Evolutionary conservation across 2,888 invertebrate genomes (phyloP), one percentile per base, ranked within the genome.

Genomic region (Conchocele bisecta): DNA sequence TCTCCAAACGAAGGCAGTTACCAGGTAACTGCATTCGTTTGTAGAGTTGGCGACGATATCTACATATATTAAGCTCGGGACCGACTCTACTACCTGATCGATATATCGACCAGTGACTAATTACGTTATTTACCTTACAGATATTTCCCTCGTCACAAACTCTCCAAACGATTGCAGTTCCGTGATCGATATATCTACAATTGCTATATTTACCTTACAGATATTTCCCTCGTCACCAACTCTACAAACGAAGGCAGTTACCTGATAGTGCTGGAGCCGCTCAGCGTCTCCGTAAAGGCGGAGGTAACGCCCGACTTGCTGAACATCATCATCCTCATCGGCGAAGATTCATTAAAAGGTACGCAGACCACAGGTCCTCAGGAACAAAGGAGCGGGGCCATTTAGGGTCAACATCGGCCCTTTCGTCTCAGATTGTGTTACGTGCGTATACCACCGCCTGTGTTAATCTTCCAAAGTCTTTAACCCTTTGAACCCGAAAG

Each of bases 291-390:
- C 7, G 70, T 87, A 7, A 75, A 82, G 15, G 72, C 87, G 15
- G 83, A 80, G 44, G 82, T 83, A 0, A 83, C 82, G 9, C 70
- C 78, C 7, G 84, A 88, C 58, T 79, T 86, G 41, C 66, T 88
- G 7, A 88, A 88, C 67, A 82, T 87, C 59, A 84, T 88, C 66
- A 80, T 83, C 42, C 81, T 86, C 65, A 82, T 86, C 5, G 85
- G 87, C 4, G 81, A 83, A 6, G 68, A 78, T 11, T 64, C 73
- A 28, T 70, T 86, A 17, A 84, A 79, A 83, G 87, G 88, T 88
- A 75, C 50, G 37, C 37, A 35, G 11, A 13, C 11, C 15, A 11
- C 37, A 11, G 11, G 15, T 35, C 11, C 37, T 35, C 15, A 35
- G 11, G 15, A 35, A 35, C n/a, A n/a, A n/a, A n/a, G 11, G 15